These are phyloP conservation scores for Halcyon chelicuti DNA, from an alignment of 2,797 vertebrate species.

Conservation along the genomic window DNA sequence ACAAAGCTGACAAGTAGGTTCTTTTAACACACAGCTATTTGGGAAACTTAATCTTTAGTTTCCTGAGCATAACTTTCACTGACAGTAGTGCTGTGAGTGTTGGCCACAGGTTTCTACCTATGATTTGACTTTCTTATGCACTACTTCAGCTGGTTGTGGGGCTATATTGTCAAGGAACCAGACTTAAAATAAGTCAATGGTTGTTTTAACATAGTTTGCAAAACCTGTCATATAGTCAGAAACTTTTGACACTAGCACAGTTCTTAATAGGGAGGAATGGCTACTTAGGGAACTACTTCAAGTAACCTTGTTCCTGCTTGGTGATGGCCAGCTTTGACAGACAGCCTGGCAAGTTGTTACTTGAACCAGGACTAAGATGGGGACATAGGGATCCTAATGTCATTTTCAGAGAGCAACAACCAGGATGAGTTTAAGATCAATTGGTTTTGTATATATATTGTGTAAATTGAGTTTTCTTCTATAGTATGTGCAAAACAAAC, in stretches of 20 bases:
- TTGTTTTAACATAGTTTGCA: slow-evolving; percentile 1
- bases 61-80: not conserved
- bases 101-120: not conserved
- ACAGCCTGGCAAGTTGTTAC: not conserved
- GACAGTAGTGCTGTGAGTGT: not conserved
- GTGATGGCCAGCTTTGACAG: not conserved
- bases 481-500: not conserved
- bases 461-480: not conserved
- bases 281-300: not conserved
- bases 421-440: not conserved
- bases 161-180: not conserved
- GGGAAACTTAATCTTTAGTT: not conserved
- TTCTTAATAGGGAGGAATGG: not conserved
- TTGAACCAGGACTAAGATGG: not conserved
- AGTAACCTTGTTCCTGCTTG: not conserved
- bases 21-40: not conserved
- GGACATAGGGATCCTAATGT: not conserved
- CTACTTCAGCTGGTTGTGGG: not conserved
- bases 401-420: not conserved
- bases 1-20: not conserved
- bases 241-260: not conserved
- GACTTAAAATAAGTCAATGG: not conserved
- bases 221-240: not conserved
- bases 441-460: not conserved
- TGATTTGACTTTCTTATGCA: not conserved